Evolutionary conservation across 2,888 invertebrate species (phyloP), one percentile per base, ranked within the genome.

Genomic region (Agrotis ipsilon): DNA sequence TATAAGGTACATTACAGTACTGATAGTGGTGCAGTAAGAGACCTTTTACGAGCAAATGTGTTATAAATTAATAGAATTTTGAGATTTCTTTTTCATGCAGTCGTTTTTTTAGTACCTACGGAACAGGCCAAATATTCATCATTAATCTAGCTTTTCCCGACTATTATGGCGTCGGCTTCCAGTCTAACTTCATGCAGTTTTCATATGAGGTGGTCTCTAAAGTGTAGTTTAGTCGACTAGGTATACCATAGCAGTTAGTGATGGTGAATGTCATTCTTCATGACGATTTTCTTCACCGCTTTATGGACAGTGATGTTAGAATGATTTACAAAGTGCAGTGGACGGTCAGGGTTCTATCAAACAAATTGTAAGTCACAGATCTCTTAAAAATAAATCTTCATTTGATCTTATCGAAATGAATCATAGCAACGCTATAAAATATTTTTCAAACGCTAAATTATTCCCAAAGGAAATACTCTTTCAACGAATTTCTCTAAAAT

Each of bases 401-500:
- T 32, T 55, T n/a, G 55, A 55, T 55, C 14, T 55, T 13, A 55
- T 13, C 16, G 55, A 43, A 72, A 51, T 45, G 45, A 57, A 58
- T 72, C 55, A 64, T 57, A n/a, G n/a, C n/a, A n/a, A n/a, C 18
- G 39, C 67, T 19, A 32, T 61, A 51, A 67, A 61, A 57, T 59
- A 3, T 39, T 45, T 24, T 19, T 21, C 24, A 57, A 58, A n/a
- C n/a, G n/a, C n/a, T n/a, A n/a, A n/a, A 46, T 51, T 3, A 46
- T 57, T 32, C 24, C 1, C 21, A 58, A 58, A 68, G 18, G 51
- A 75, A 68, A 62, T 62, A 46, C n/a, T 58, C 39, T 60, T 72
- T 51, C 71, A 61, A 24, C 45, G 64, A 75, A 76, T 75, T 76
- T 71, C 57, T 32, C 16, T 65, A 52, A 64, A 76, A 62, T 77